Evolutionary conservation across 2,113 vertebrate species (phyloP), one percentile per base, ranked within the genome.

Genomic region (Phaethon lepturus): DNA sequence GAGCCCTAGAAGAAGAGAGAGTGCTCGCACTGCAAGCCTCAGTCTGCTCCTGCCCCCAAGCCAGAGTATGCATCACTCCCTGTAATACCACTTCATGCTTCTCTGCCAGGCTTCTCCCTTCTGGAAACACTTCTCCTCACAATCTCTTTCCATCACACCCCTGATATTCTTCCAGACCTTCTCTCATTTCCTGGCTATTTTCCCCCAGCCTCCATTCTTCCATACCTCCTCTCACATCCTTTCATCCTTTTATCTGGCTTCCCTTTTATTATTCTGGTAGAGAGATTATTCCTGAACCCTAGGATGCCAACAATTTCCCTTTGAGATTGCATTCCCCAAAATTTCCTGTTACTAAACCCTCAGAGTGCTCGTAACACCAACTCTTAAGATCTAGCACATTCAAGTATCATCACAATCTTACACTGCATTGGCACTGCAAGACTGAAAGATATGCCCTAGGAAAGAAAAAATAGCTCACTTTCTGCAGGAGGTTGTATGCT

Each of bases 81-180:
- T 84, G 84, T 91, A 87, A 90, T 72, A 78, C 33, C 56, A 82
- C 80, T 95, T 75, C 17, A n/a, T 42, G 12, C 14, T 92, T 60
- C 86, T 80, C 40, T 95, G 92, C 79, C 79, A 91, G 86, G 66
- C 66, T 91, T 94, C 86, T 91, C 49, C 40, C 53, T 89, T 84
- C 86, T 96, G 83, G 86, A 95, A 94, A 94, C 0, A 1, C 69
- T 94, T 94, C 75, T 92, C 29, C 67, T 88, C 73, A 42, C 80
- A 91, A 75, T 97, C 88, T 94, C 86, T 95, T 95, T 97, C 88
- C 93, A 95, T 95, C 93, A 88, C 73, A 78, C 14, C 25, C 64
- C 76, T 82, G 80, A 92, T 87, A 93, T 78, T 84, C 80, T 87
- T 96, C 94, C 95, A 97, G 95, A 91, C 83, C 88, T 95, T 95